Percentiles rank a stretch among this genome's conserved stretches.
Conservation (phyloP, 2,113 vertebrate genomes). For the Leptobrachium ailaonicum region DNA sequence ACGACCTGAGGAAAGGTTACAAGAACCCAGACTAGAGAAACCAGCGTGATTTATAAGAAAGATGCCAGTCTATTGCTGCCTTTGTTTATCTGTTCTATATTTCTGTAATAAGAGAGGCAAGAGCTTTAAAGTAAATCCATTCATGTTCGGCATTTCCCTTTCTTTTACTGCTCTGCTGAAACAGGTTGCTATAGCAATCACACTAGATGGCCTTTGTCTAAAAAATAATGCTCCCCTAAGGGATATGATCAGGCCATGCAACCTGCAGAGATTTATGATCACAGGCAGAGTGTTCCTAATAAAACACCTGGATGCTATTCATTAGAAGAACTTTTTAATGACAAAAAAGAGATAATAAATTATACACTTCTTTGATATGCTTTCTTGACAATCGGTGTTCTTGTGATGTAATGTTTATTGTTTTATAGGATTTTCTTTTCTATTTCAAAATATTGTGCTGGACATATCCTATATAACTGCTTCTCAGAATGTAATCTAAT, state of each 20-base stretch:
- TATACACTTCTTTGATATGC: too few species aligned
- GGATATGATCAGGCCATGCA: slow-evolving; percentile 10
- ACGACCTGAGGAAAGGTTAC: too few species aligned
- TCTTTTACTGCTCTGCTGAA: slow-evolving; percentile 1
- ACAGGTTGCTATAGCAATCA: slow-evolving; percentile 4
- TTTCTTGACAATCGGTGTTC: too few species aligned
- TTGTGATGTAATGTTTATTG: too few species aligned
- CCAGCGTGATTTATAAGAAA: too few species aligned
- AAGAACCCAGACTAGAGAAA: too few species aligned
- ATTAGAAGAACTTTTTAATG: background rate
- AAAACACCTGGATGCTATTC: slow-evolving; percentile 10
- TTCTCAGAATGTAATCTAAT: too few species aligned
- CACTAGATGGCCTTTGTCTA: slow-evolving; percentile 17
- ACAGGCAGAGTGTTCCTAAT: background rate
- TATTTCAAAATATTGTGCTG: too few species aligned
- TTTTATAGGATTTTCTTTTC: too few species aligned
- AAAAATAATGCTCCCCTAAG: slow-evolving; percentile 23
- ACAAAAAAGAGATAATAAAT: too few species aligned
- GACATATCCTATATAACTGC: too few species aligned
- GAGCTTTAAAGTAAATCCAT: background rate
- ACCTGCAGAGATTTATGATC: slow-evolving; percentile 20
- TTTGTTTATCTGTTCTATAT: background rate
- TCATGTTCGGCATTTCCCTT: slow-evolving; percentile 5
- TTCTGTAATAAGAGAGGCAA: background rate
- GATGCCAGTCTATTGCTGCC: too few species aligned